Evolutionary conservation across 2,888 invertebrate genomes (phyloP), one percentile per base, ranked within the genome.

Genomic region (Rotaria magnacalcarata): DNA sequence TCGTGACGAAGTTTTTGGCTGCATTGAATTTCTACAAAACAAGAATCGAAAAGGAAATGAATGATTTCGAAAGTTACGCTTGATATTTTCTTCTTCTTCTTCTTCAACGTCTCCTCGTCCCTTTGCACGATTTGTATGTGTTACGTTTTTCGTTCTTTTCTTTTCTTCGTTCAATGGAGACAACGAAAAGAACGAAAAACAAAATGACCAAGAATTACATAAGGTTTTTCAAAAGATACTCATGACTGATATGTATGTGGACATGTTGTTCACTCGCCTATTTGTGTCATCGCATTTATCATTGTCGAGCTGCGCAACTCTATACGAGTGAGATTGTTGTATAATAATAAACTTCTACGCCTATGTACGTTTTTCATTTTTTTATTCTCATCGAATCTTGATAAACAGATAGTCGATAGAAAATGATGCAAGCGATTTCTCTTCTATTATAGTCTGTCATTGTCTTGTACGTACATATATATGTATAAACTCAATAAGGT

Each of bases 241-340:
- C 67, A 67, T 67, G 67, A 67, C 16, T 34, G 67, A 67, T 67
- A 41, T 67, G 34, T 34, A 67, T 67, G 34, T 41, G 34, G 19
- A 41, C 67, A 41, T 67, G 16, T 34, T 34, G 34, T 67, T 27
- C 67, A 19, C 67, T 41, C 67, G 34, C 19, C 67, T 34, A 67
- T 67, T 34, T 67, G 67, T 34, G 67, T 67, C 34, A 67, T 67
- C 67, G 67, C 34, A 67, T 67, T 67, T 67, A 67, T 67, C 67
- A 67, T 67, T 34, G 34, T 34, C 67, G 34, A 67, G 34, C 19
- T 19, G 67, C 19, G 67, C 19, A 19, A 3, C 34, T 14, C 4
- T 34, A 27, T 67, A 34, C 41, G 67, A 67, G 34, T 34, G 34
- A 67, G 34, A 67, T 34, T 10, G 67, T 67, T 67, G 34, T 67